These are phyloP conservation scores for Andrena bucephala DNA, from an alignment of 2,888 invertebrate species.

Conservation along the genomic window DNA sequence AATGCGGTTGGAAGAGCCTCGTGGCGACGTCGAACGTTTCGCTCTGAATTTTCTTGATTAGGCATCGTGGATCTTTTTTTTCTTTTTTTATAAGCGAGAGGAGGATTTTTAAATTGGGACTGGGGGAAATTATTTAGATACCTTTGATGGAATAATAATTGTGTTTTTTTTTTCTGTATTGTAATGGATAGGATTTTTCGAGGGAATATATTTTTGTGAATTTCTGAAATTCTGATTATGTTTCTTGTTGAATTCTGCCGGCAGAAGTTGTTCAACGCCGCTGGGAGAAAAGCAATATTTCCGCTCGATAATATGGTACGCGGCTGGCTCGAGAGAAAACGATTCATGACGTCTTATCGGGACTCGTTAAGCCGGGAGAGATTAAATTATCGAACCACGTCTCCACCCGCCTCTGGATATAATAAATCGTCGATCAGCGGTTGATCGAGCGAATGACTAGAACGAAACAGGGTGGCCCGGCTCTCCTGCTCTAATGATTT, in stretches of 20 bases:
- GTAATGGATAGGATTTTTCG: no score
- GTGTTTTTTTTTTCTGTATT: background rate
- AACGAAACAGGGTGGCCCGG: constrained; percentile 68
- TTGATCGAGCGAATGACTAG: constrained; percentile 69
- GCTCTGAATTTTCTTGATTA: background rate
- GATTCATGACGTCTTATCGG: constrained; percentile 66
- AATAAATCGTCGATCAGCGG: constrained; percentile 72
- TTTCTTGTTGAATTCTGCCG: background rate
- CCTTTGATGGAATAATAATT: background rate
- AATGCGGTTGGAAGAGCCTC: background rate
- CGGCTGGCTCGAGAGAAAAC: constrained; percentile 31
- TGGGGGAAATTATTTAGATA: no score
- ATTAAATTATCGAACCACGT: constrained; percentile 71
- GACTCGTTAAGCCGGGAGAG: constrained; percentile 67
- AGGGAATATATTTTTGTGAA: no score
- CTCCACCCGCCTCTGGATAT: constrained; percentile 57
- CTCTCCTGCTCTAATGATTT: constrained; percentile 67
- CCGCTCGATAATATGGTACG: constrained; percentile 49
- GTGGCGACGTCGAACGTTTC: background rate
- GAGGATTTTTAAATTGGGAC: background rate
- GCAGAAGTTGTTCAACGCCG: constrained; percentile 6
- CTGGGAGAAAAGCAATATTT: constrained; percentile 43
- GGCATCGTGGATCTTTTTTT: no score
- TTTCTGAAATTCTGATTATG: background rate
- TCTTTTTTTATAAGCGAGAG: background rate